phyloP scores from a whole-genome alignment of 2,113 vertebrate genomes.

The Myrmophylax atrothorax region DNA sequence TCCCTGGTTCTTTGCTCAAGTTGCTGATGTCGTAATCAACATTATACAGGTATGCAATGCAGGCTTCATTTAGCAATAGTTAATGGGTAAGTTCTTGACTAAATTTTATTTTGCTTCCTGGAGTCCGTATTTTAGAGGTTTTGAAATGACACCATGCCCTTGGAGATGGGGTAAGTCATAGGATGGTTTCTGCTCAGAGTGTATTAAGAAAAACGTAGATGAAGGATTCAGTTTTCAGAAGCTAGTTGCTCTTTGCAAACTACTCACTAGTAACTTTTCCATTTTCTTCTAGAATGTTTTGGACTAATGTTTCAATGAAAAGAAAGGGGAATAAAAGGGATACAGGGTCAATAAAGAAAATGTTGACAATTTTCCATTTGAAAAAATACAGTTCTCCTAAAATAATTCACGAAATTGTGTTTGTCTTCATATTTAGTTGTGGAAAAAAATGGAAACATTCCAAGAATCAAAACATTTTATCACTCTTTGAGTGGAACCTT shows the following conservation, averaged over 20 bases:
- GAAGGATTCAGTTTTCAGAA: neutral
- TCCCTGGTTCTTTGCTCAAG: neutral
- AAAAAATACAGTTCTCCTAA: neutral
- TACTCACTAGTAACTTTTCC: neutral
- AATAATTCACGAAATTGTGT: neutral
- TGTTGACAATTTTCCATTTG: neutral
- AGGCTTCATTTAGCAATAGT: neutral
- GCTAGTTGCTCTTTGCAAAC: neutral
- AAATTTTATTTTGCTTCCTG: neutral
- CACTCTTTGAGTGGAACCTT: neutral
- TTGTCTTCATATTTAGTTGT: neutral
- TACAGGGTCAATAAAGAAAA: neutral
- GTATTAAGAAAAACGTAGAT: neutral
- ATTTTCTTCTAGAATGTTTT: neutral
- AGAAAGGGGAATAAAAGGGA: neutral
- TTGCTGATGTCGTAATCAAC: neutral
- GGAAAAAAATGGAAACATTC: neutral
- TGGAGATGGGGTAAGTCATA: neutral
- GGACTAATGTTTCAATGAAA: neutral
- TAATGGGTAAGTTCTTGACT: neutral
- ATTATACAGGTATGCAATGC: neutral
- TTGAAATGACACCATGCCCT: neutral
- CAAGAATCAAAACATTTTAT: constrained; percentile 13
- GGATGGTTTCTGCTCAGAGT: neutral
- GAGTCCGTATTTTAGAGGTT: neutral